Percentiles rank a stretch among this genome's conserved stretches.
These are phyloP conservation scores for Cydia fagiglandana DNA, from an alignment of 1,140 invertebrate species.

Conservation along the genomic window DNA sequence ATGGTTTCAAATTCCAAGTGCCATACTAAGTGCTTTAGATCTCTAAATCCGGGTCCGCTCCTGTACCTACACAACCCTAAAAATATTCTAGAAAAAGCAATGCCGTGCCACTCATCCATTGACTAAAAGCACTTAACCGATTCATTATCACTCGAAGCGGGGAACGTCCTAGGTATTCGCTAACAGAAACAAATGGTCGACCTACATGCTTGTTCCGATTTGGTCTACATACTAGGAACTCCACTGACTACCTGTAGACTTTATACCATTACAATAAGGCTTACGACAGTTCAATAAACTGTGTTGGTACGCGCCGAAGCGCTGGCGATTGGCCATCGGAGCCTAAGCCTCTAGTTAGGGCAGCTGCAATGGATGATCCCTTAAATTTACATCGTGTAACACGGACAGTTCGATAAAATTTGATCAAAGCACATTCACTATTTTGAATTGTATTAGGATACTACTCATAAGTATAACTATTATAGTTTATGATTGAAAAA, in stretches of 20 bases:
- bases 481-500: no score
- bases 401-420: not conserved
- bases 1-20: no score
- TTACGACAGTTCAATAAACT: no score
- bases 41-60: no score
- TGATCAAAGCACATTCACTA: not conserved
- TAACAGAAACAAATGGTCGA: not conserved
- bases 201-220: conserved; percentile 6
- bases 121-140: conserved; percentile 5
- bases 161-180: not conserved
- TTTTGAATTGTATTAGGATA: no score
- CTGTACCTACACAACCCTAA: no score
- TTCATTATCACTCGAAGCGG: not conserved
- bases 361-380: conserved; percentile 2
- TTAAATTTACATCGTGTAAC: not conserved
- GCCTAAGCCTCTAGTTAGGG: not conserved
- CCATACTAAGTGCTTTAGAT: no score
- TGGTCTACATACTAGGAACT: not conserved
- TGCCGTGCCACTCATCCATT: not conserved
- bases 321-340: not conserved
- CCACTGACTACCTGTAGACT: no score
- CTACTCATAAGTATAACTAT: no score
- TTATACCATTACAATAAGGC: no score
- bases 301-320: not conserved
- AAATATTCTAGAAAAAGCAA: not conserved